Evolutionary conservation across 2,113 vertebrate species (phyloP).

Genomic region (Chloroceryle aenea): DNA sequence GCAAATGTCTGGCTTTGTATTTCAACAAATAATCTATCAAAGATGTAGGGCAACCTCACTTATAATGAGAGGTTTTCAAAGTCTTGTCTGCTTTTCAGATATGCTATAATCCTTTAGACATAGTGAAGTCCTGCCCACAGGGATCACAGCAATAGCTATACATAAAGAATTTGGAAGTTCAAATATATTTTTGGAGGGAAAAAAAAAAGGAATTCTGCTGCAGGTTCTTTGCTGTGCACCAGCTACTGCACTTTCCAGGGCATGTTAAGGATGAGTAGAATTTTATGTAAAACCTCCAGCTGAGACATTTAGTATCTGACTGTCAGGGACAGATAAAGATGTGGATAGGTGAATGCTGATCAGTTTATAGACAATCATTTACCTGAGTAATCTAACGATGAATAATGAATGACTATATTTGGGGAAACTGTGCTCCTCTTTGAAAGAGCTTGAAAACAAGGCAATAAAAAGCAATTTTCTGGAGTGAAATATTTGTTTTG

Average conservation of each 20-base stretch:
- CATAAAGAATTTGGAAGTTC: background rate
- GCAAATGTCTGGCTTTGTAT: background rate
- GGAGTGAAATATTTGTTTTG: background rate
- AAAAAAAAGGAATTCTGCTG: background rate
- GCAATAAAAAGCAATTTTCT: background rate
- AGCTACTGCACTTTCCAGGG: background rate
- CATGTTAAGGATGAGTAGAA: background rate
- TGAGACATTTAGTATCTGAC: background rate
- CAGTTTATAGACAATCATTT: background rate
- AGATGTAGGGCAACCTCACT: background rate
- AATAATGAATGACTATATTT: background rate
- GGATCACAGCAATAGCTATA: background rate
- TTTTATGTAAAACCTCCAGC: background rate
- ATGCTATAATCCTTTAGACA: background rate
- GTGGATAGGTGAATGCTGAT: background rate
- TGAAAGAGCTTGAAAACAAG: background rate
- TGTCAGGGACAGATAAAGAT: background rate
- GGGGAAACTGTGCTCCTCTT: background rate
- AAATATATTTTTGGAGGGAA: background rate
- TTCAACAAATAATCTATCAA: background rate
- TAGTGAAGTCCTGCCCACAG: background rate
- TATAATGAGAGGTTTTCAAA: background rate
- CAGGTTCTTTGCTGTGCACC: background rate
- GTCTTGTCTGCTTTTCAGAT: background rate
- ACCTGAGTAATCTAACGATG: background rate